Conservation (phyloP, 2,797 vertebrate species). For the Microhierax caerulescens region DNA sequence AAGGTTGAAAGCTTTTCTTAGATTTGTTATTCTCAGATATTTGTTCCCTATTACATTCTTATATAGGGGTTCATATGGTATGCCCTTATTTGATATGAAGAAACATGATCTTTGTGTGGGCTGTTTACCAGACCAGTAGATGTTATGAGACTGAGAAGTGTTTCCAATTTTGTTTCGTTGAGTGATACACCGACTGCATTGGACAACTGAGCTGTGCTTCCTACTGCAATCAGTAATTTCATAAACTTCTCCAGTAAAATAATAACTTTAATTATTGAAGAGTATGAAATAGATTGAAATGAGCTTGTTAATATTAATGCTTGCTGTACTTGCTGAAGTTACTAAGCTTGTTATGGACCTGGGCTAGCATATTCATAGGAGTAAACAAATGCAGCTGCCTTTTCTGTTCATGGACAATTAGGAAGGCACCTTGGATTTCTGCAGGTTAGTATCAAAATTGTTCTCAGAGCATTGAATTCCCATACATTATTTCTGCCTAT, state of each 20-base stretch:
- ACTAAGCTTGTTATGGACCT: neutral
- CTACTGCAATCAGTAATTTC: neutral
- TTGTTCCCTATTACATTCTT: neutral
- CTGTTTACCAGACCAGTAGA: neutral
- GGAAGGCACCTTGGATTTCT: neutral
- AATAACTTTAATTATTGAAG: neutral
- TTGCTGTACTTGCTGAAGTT: neutral
- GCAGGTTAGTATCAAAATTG: neutral
- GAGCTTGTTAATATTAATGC: constrained; percentile 6
- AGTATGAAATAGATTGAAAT: neutral
- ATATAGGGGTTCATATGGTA: neutral
- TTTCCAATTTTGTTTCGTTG: neutral
- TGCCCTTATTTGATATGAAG: neutral
- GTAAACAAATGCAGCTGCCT: neutral
- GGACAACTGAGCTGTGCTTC: neutral
- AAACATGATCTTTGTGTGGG: neutral
- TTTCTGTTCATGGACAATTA: neutral
- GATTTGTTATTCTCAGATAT: neutral
- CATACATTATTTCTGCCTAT: neutral
- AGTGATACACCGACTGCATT: neutral
- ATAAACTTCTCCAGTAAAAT: neutral
- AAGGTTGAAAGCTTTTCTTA: neutral
- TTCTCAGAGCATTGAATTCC: neutral
- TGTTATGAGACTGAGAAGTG: neutral
- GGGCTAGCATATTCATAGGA: neutral